A percentile compares a stretch with the other conserved stretches of the same genome.
Evolutionary conservation across 1,140 invertebrate genomes (phyloP).

Genomic region (Whitmania pigra): DNA sequence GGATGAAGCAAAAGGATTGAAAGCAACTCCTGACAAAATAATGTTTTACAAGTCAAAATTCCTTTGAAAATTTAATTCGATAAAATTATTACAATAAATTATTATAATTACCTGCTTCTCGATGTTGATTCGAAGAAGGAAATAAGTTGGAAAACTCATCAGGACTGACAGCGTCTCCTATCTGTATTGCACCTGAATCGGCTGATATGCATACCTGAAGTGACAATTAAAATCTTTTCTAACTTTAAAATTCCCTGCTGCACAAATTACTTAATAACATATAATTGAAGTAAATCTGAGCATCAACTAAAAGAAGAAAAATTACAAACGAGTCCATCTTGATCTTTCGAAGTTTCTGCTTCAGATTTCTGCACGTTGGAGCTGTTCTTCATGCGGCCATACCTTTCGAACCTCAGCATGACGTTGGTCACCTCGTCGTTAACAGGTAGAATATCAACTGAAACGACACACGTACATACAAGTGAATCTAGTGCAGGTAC

Average conservation of each 20-base stretch:
- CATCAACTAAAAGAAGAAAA: background rate
- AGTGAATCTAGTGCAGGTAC: background rate
- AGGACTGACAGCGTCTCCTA: background rate
- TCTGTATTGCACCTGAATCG: slow-evolving; percentile 11
- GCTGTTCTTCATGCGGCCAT: background rate
- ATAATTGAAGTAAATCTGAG: background rate
- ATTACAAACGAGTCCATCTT: background rate
- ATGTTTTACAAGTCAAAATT: too few species aligned
- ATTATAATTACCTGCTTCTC: too few species aligned
- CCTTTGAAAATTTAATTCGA: too few species aligned
- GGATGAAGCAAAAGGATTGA: too few species aligned
- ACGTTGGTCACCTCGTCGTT: slow-evolving; percentile 8
- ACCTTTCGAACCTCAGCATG: slow-evolving; percentile 5
- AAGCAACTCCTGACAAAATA: too few species aligned
- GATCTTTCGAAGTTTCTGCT: background rate
- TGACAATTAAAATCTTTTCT: background rate
- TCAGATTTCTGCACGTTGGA: background rate
- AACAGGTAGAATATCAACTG: background rate
- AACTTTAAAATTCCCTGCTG: background rate
- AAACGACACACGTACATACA: background rate
- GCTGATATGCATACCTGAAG: slow-evolving; percentile 5
- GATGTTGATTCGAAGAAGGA: too few species aligned
- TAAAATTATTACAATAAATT: too few species aligned
- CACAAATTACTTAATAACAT: too few species aligned
- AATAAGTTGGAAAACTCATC: background rate